Evolutionary conservation across 1,140 invertebrate genomes (phyloP).

Genomic region (Trichonephila clavipes): DNA sequence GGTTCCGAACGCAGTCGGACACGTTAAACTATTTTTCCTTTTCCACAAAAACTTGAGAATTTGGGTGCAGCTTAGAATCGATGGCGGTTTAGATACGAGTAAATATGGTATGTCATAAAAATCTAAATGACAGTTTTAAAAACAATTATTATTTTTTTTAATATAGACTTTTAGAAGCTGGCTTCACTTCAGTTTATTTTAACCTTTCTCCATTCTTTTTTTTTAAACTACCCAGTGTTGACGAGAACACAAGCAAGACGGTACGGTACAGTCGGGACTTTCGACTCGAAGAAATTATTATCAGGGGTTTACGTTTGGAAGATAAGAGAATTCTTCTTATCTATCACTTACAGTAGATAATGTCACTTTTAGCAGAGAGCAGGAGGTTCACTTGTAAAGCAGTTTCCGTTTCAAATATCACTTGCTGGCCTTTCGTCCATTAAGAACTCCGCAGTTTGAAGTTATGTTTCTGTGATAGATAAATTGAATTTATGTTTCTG

Average conservation of each 20-base stretch:
- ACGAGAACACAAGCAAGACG: neutral
- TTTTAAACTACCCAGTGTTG: neutral
- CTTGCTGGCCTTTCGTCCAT: neutral
- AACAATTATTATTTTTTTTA: too few relatives aligned
- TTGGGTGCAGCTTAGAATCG: too few relatives aligned
- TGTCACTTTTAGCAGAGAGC: conserved; percentile 54
- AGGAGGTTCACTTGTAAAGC: conserved; percentile 54
- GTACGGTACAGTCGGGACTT: neutral
- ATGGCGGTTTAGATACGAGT: too few relatives aligned
- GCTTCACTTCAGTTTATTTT: conserved; percentile 4
- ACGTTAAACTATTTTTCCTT: too few relatives aligned
- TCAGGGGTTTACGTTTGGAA: conserved; percentile 41
- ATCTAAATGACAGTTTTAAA: too few relatives aligned
- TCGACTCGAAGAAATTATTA: conserved; percentile 28
- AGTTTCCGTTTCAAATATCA: conserved; percentile 70
- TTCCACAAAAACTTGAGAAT: too few relatives aligned
- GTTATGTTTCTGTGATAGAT: conserved; percentile 18
- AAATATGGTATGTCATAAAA: too few relatives aligned
- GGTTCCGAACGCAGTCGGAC: too few relatives aligned
- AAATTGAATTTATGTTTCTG: conserved; percentile 62
- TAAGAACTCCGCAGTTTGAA: neutral
- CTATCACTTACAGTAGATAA: conserved; percentile 24
- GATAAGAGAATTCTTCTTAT: conserved; percentile 14
- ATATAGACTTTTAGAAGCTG: neutral
- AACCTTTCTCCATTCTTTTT: neutral